Evolutionary conservation across 2,888 invertebrate species (phyloP).

Genomic region (Diadegma fenestrale): DNA sequence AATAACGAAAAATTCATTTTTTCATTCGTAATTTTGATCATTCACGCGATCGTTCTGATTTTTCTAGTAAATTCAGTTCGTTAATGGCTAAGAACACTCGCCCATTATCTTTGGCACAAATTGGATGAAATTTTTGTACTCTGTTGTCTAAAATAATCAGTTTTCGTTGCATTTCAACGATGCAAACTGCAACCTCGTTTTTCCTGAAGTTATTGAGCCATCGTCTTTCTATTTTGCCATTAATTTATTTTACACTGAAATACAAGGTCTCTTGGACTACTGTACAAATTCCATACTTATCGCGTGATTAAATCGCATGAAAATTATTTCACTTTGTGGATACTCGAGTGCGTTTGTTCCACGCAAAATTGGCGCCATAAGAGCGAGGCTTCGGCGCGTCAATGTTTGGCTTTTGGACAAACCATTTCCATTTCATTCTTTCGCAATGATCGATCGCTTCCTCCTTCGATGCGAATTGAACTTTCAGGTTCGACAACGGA

Average conservation of each 20-base stretch:
- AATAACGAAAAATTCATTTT: too few relatives aligned
- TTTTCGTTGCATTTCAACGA: too few relatives aligned
- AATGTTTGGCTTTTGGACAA: constrained; percentile 91
- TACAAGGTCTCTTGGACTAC: constrained; percentile 46
- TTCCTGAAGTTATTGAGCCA: neutral
- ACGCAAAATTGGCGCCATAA: constrained; percentile 97
- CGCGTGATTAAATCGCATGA: neutral
- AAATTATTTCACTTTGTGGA: constrained; percentile 93
- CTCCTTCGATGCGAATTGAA: constrained; percentile 92
- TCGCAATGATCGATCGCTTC: constrained; percentile 97
- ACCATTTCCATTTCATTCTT: constrained; percentile 97
- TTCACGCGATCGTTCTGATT: too few relatives aligned
- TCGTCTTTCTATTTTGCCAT: neutral
- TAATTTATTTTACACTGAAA: constrained; percentile 29
- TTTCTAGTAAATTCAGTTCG: too few relatives aligned
- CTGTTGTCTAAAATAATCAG: too few relatives aligned
- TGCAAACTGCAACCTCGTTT: too few relatives aligned
- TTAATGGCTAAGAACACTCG: too few relatives aligned
- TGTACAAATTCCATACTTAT: constrained; percentile 42
- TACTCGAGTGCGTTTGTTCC: constrained; percentile 97
- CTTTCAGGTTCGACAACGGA: constrained; percentile 96
- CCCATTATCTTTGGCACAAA: too few relatives aligned
- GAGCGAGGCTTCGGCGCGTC: constrained; percentile 93
- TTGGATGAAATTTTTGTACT: too few relatives aligned
- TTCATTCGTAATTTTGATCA: too few relatives aligned